phyloP scores from a whole-genome alignment of 2,888 invertebrate species.

The Polyploca ridens region DNA sequence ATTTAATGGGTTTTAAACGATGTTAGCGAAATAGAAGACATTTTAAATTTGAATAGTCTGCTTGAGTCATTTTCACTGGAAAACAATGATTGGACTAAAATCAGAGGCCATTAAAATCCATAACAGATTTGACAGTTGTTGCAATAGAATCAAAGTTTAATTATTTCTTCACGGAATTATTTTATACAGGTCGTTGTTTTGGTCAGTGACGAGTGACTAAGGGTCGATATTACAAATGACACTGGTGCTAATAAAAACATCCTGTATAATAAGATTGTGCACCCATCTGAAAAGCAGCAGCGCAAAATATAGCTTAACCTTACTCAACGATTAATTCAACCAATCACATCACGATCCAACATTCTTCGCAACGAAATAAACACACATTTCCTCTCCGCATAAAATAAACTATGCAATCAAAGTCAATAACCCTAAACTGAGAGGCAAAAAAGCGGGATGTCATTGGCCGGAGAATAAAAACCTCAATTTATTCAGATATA shows the following conservation, averaged over 20 bases:
- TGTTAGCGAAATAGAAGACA: neutral
- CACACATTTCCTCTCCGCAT: neutral
- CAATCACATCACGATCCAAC: neutral
- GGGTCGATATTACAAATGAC: too few relatives aligned
- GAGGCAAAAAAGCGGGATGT: conserved; percentile 1
- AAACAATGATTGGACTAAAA: too few relatives aligned
- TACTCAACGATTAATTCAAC: neutral
- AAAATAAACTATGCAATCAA: conserved; percentile 4
- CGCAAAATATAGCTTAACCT: neutral
- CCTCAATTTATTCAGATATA: conserved; percentile 4
- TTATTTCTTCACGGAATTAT: too few relatives aligned
- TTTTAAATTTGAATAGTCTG: neutral
- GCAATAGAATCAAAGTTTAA: too few relatives aligned
- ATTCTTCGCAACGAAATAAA: conserved; percentile 2
- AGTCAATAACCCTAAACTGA: conserved; percentile 8
- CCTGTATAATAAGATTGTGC: neutral
- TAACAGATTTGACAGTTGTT: too few relatives aligned
- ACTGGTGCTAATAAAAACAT: too few relatives aligned
- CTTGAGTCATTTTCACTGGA: neutral
- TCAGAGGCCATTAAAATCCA: too few relatives aligned
- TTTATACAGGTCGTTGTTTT: too few relatives aligned
- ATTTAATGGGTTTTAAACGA: neutral
- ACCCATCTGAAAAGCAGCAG: neutral
- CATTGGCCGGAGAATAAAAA: conserved; percentile 1
- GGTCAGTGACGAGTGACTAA: too few relatives aligned